Base-by-base conservation (phyloP, 2,113 vertebrate species). In the Recurvirostra avosetta region DNA sequence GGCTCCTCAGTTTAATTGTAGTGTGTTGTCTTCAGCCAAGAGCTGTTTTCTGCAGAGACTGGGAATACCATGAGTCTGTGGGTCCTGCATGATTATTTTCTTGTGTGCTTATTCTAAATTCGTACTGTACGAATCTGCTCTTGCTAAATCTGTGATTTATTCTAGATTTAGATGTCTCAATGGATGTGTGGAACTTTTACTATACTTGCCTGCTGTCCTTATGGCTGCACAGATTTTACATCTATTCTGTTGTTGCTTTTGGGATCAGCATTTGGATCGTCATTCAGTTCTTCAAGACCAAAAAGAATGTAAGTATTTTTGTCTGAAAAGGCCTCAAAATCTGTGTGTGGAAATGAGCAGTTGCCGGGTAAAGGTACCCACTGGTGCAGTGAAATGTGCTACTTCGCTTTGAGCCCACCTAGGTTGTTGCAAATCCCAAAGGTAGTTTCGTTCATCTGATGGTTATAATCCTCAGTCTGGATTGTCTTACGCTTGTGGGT, bases 201-300 rank as follows among this genome's bases (percentile, higher is more conserved):
- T 97, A 92, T 67, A 66, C 96, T 26, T 97, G 92, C 41, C 71
- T 99, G 59, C 62, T 94, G 58, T 97, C 96, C 7, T n/a, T 99
- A 22, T 99, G 99, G 99, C 97, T 98, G 82, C 98, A 98, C 97
- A 98, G 99, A 52, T 89, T 98, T 73, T 99, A 99, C 81, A 29
- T 99, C 78, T 99, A 99, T 75, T 97, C 98, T n/a, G 97, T 97
- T 91, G 97, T 97, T 65, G 99, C 98, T 5, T 72, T 99, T 36
- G 94, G 98, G 19, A 86, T 99, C 73, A 98, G 98, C 40, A 18
- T 99, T 92, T 99, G 99, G 98, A 92, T 99, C 34, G 92, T 94
- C 20, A 18, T 98, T 73, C 99, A 98, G 56, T 92, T 99, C 62
- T 65, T 84, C 19, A 98, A 96, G 87, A 96, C 49, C 62, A 96